Base-by-base conservation (phyloP, 1,140 invertebrate genomes). In the Heliconius hewitsoni region DNA sequence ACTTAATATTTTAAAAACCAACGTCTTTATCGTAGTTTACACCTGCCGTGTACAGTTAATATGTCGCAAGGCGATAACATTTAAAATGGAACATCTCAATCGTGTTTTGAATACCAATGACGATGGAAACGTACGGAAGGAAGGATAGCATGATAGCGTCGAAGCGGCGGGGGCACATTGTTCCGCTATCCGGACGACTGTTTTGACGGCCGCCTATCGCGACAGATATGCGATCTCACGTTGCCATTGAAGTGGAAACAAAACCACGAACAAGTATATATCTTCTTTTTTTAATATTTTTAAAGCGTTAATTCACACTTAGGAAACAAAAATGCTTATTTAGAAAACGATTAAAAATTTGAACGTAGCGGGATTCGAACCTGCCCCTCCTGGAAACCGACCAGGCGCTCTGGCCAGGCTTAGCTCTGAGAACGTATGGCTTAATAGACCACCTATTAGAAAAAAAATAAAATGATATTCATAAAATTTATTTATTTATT, bases 101-200 rank as follows among this genome's bases (percentile, higher is more conserved):
- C 85, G 86, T 87, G 86, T 83, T 84, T 81, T 81, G 89, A 91
- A 93, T 91, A 87, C 73, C 83, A 91, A 91, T 89, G 85, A 77
- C 34, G 34, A 37, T 37, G 34, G 34, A 80, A 75, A 70, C 80
- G 66, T 77, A 73, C 73, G 77, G 77, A 79, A 79, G 89, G 87
- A 90, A 90, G 82, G 82, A 84, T 39, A 71, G 70, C 8, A 8
- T 42, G 76, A 77, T 77, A 77, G 76, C 75, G 76, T 55, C 50
- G 30, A 81, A 70, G 55, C 82, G 77, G 78, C 81, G 80, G 84
- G 82, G 79, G 79, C 74, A 81, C 82, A 85, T 88, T 87, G 86
- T 88, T 85, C 72, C 71, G 72, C 73, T 85, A 87, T 86, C 83
- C 72, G 23, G 76, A 86, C 86, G 87, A 90, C 81, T 85, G 84